Evolutionary conservation across 2,888 invertebrate genomes (phyloP).

Genomic region (Cepaea hortensis): DNA sequence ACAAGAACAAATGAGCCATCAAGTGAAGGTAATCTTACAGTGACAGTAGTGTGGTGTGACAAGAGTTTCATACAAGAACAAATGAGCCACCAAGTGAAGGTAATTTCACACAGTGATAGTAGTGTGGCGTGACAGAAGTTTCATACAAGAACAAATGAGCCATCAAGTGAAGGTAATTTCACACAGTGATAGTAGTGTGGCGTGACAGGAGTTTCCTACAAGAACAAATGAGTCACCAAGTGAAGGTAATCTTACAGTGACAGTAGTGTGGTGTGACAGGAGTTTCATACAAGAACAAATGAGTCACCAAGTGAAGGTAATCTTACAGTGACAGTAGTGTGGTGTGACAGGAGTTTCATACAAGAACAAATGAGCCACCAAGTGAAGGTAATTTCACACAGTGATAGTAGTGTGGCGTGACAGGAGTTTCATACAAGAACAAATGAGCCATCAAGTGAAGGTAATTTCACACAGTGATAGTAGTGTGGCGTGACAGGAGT

Average conservation of each 20-base stretch:
- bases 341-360: too few relatives aligned
- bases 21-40: background rate
- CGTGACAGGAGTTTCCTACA: too few relatives aligned
- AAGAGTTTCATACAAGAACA: background rate
- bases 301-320: background rate
- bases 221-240: background rate
- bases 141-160: background rate
- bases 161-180: background rate
- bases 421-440: background rate
- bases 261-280: background rate
- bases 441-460: background rate
- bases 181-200: background rate
- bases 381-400: background rate
- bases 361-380: background rate
- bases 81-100: background rate
- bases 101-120: background rate
- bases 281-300: background rate
- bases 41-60: background rate
- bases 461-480: background rate
- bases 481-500: background rate
- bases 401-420: background rate
- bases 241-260: background rate
- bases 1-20: background rate
- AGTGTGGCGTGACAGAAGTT: too few relatives aligned
- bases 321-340: background rate